These are phyloP conservation scores for Planococcus citri DNA, from an alignment of 1,140 invertebrate species.

Conservation along the genomic window DNA sequence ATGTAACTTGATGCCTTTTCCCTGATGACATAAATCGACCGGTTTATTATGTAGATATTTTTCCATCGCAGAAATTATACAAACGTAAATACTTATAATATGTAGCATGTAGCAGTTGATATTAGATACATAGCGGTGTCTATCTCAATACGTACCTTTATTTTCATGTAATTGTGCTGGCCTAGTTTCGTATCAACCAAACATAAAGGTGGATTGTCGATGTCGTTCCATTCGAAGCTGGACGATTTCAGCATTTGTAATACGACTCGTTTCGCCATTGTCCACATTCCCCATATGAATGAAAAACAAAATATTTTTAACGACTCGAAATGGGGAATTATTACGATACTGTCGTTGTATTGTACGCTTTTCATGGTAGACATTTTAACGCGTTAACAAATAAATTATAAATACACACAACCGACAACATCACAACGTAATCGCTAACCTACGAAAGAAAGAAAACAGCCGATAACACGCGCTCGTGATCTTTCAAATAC, in stretches of 20 bases:
- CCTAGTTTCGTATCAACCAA: conserved; percentile 44
- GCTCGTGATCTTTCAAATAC: not conserved
- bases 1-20: conserved; percentile 57
- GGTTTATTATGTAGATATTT: conserved; percentile 21
- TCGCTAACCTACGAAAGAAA: not conserved
- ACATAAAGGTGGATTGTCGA: conserved; percentile 47
- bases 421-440: not conserved
- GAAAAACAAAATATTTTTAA: conserved; percentile 39
- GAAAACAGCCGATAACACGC: not conserved
- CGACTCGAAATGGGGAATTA: conserved; percentile 36
- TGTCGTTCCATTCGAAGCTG: conserved; percentile 34
- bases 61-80: conserved; percentile 22
- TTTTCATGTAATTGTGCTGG: conserved; percentile 49
- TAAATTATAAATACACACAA: no score
- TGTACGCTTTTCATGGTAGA: not conserved
- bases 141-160: conserved; percentile 39
- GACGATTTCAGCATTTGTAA: conserved; percentile 41
- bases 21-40: conserved; percentile 26
- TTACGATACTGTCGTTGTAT: conserved; percentile 34
- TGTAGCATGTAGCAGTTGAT: conserved; percentile 20
- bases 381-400: not conserved
- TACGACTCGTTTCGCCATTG: conserved; percentile 37
- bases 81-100: no score
- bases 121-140: conserved; percentile 1
- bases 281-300: conserved; percentile 39